Base-by-base conservation (phyloP, 2,888 invertebrate species). In the Scelioninae gen. 1 region DNA sequence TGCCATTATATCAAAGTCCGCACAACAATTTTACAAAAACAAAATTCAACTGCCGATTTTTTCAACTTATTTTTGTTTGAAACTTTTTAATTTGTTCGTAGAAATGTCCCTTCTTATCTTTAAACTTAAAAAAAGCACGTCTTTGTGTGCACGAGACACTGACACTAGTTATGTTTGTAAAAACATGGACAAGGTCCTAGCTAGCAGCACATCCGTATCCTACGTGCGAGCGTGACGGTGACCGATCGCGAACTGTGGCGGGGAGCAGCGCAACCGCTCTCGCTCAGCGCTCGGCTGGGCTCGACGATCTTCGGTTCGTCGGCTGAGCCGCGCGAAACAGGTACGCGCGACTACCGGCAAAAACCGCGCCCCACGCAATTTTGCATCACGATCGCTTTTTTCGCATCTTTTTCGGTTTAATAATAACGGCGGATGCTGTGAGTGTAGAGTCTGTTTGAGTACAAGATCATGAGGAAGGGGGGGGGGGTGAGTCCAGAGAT, bases 201-300 rank as follows among this genome's bases (percentile, higher is more conserved):
- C 71, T 72, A 60, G 58, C 51, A 34, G 47, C 34, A 40, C 65
- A 23, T 40, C 74, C 40, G 55, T 78, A 47, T 56, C 58, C 47
- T 78, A 88, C 89, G 89, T 90, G 87, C 85, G 88, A 82, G 85
- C 90, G 89, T 88, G 86, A 88, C 91, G 90, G 89, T 89, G 89
- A 91, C 91, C 91, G 91, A 91, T 90, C 89, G 91, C 89, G 82
- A 87, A 92, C 92, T 92, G 92, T 88, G 88, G 88, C 88, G 89
- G 88, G 88, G 89, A 89, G 88, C 85, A 86, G 75, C 83, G 85
- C 88, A 84, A 86, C 78, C 82, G 81, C 86, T 86, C 82, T 88
- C 88, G 88, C 88, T 85, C 85, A 85, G 77, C 80, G 85, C 86
- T 89, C 90, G 89, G 86, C 11, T 34, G 49, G 55, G 71, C 69